Evolutionary conservation across 2,888 invertebrate species (phyloP), one percentile per base, ranked within the genome.

Genomic region (Clunio marinus): DNA sequence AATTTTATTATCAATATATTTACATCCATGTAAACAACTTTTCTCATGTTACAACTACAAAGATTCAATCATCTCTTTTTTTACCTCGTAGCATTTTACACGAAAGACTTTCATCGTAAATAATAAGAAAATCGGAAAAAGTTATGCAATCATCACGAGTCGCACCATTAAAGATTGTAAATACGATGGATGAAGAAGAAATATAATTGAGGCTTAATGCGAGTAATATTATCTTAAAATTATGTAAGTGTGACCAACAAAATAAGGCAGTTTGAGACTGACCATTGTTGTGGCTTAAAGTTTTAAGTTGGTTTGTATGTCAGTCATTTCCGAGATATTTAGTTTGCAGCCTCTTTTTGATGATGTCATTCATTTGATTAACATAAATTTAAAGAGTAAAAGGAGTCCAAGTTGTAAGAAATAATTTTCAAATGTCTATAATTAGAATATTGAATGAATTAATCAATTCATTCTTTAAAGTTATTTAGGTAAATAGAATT

Each of bases 231-330:
- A 41, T n/a, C n/a, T 41, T 41, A 41, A 41, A 10, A 10, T 41
- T 41, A 41, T n/a, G n/a, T 41, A 41, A 41, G 15, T 15, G 41
- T 41, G 41, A 41, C 41, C 41, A 41, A 41, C n/a, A n/a, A n/a
- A n/a, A n/a, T n/a, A n/a, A n/a, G n/a, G 41, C 15, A n/a, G 10
- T 41, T 41, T 41, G 41, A 10, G 2, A 15, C 10, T n/a, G 41
- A 41, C 41, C 41, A 41, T 41, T 41, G 41, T 41, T 41, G 41
- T 41, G 41, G 41, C 41, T 41, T 15, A n/a, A 3, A 15, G 10
- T 41, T 41, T 41, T 15, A 15, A n/a, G 2, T 41, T 10, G 41
- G 15, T n/a, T n/a, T 41, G 41, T 41, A 10, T 41, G 41, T 41
- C 41, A 41, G 41, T 41, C 10, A 15, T 41, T 41, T 41, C 41